Base-by-base conservation (phyloP, 2,888 invertebrate genomes). In the Luperina testacea region DNA sequence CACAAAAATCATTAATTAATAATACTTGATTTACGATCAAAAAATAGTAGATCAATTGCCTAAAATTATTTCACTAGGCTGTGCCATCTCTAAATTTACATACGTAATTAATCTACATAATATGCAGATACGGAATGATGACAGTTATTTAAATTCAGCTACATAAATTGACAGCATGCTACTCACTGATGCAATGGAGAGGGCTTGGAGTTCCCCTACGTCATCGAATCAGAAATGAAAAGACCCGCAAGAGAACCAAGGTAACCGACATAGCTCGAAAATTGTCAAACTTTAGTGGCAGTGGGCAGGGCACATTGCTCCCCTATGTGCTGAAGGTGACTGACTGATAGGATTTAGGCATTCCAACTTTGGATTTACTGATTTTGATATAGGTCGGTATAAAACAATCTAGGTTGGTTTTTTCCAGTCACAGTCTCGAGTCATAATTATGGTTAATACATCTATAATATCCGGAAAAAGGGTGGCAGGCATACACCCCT, bases 31-130 rank as follows among this genome's bases (percentile, higher is more conserved):
- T 75, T 65, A 70, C 24, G 17, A 82, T 27, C 15, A 48, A 9
- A 61, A 75, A 69, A n/a, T 61, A 82, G 81, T 61, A 82, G 81
- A 81, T 67, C n/a, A 68, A 72, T 42, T 32, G 20, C 24, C n/a
- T 4, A 27, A 63, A 27, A 57, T 67, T 11, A 24, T 42, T 61
- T 61, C 2, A 32, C 24, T 59, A 38, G 1, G 48, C 7, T 17
- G 42, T 53, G 17, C 45, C 38, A 73, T 70, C 45, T 61, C 51
- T 15, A 42, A 17, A 69, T 80, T 81, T 69, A 69, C 8, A 69
- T 68, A 20, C 11, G 0, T 61, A 71, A 72, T 57, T 24, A 51
- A 61, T 70, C 13, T 24, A 69, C 15, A 38, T 27, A 48, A 32
- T 73, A 68, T 80, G 53, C 20, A 57, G 27, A 68, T 72, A 67